Base-by-base conservation (phyloP, 2,797 vertebrate genomes). In the Choloepus didactylus region DNA sequence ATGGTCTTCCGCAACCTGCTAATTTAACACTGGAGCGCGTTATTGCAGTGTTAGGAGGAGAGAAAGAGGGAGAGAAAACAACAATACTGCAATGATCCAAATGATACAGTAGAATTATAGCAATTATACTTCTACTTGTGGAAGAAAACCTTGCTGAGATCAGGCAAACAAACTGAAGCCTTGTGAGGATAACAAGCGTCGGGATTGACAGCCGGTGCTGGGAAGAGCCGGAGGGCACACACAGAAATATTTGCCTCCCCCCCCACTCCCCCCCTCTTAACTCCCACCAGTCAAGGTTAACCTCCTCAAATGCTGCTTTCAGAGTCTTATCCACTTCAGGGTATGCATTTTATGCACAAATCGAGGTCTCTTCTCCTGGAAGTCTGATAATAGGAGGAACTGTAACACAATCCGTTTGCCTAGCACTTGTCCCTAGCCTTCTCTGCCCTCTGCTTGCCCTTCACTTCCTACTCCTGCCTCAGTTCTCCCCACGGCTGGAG, bases 101-200 rank as follows among this genome's bases (percentile, higher is more conserved):
- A 98, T 98, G 98, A 98, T 98, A 98, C 97, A 98, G 98, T 98
- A 97, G 98, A 98, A 98, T 98, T 98, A 98, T 96, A 98, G 98
- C 98, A 98, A 98, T 99, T 98, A 98, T 97, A 98, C 98, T 98
- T 98, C 98, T 98, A 98, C 98, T 98, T 97, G 97, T 97, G 98
- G 98, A 97, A 98, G 98, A 98, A 98, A 98, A 98, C 98, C 98
- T 98, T 98, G 98, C 98, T 98, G 98, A 98, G 98, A 98, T 98
- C 98, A 98, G 98, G 98, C 98, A 98, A 98, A 98, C 98, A 98
- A 98, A 98, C 98, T 87, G 98, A 98, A 98, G 98, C 98, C 98
- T 97, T 96, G 98, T 91, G 94, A 97, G 98, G 98, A 96, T 98
- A 98, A 98, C 98, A 94, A 98, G 97, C 97, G 54, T 81, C 27